phyloP scores from a whole-genome alignment of 2,888 invertebrate genomes.

The Trypoxylon attenuatum region DNA sequence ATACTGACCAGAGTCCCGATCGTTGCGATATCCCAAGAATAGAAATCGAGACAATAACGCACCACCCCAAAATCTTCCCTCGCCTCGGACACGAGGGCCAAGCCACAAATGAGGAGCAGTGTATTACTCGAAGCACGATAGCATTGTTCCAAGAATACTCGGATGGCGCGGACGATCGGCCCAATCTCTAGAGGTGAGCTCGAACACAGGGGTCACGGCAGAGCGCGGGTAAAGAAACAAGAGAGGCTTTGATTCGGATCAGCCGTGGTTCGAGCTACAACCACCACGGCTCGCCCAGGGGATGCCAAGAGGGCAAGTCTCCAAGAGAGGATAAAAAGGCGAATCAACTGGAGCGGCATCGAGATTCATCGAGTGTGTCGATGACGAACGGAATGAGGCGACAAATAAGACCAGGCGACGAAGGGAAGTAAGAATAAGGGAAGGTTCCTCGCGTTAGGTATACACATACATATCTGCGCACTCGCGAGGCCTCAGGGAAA shows the following conservation, averaged over 20 bases:
- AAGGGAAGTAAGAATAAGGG: background rate
- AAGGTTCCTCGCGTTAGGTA: constrained; percentile 7
- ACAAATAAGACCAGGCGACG: background rate
- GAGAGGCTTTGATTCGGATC: constrained; percentile 19
- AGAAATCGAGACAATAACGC: background rate
- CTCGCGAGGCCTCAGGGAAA: constrained; percentile 53
- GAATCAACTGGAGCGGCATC: constrained; percentile 28
- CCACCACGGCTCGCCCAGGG: too few relatives aligned
- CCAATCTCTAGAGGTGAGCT: too few relatives aligned
- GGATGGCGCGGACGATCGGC: too few relatives aligned
- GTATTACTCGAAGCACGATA: background rate
- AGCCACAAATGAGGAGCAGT: background rate
- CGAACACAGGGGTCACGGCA: background rate
- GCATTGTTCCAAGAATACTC: background rate
- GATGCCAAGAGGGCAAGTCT: constrained; percentile 14
- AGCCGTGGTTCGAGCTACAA: constrained; percentile 9
- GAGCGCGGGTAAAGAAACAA: background rate
- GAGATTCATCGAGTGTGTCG: constrained; percentile 11
- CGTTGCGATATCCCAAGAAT: background rate
- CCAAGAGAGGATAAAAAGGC: constrained; percentile 9
- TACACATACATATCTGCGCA: constrained; percentile 23
- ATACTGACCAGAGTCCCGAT: too few relatives aligned
- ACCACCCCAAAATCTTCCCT: background rate
- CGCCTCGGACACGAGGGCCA: background rate
- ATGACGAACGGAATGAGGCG: constrained; percentile 9